Base-by-base conservation (phyloP, 2,797 vertebrate genomes). In the Oreonectes daqikongensis region DNA sequence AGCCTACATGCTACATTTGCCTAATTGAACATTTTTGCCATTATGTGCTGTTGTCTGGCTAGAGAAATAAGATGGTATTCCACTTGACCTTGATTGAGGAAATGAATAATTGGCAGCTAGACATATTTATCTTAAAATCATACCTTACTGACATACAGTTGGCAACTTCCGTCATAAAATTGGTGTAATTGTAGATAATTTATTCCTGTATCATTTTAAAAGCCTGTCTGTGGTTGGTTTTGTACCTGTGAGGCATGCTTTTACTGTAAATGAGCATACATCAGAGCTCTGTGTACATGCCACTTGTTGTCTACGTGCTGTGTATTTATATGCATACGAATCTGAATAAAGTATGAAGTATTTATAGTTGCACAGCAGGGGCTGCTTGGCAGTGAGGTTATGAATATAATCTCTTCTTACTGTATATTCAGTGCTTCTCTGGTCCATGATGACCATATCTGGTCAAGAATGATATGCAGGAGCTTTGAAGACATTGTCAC, bases 241-340 rank as follows among this genome's bases (percentile, higher is more conserved):
- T 24, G 30, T 75, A 68, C n/a, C 53, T 65, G 55, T 64, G 63
- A 35, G 61, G 52, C 63, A 80, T 79, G 70, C 78, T 79, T 79
- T 67, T 59, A 67, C 77, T 84, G 79, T 72, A 84, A 82, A 84
- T 79, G 77, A 84, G 70, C 32, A 50, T 65, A 59, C 63, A 46
- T 69, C 38, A 42, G 63, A 66, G 74, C 38, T 69, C 55, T 67
- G 71, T 69, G 63, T 75, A 24, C 60, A 5, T 48, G n/a, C 26
- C 73, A 68, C 59, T 72, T 71, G 52, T 75, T 67, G 75, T 68
- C 79, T 76, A 75, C 60, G 70, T 78, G 64, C 69, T 72, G 57
- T 53, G 17, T 24, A 61, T 68, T 50, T 69, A 18, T 35, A 26
- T 50, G 46, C n/a, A 32, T 76, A 50, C 35, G 48, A 40, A 69